Percentiles rank a stretch among this genome's conserved stretches.
Conservation (phyloP, 2,797 vertebrate species). For the Anguilla marmorata region DNA sequence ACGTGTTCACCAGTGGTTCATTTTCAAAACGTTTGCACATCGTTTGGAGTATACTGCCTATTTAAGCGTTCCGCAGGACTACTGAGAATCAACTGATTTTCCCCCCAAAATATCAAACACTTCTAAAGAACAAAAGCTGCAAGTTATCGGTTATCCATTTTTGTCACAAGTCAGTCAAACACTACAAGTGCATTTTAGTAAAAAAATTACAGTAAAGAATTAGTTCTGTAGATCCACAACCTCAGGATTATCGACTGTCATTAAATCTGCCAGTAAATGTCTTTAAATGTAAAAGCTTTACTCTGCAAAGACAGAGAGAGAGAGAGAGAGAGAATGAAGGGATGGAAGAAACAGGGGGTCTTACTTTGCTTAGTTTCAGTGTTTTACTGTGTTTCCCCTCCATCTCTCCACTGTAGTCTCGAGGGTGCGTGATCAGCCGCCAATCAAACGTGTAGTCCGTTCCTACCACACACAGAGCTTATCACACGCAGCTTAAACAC, state of each 20-base stretch:
- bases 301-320: slow-evolving; percentile 51
- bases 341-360: not conserved
- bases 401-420: slow-evolving; percentile 93
- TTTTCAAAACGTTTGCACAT: no score
- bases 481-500: not conserved
- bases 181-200: not conserved
- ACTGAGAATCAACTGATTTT: not conserved
- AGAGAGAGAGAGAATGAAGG: not conserved
- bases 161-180: not conserved
- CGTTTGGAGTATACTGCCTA: no score
- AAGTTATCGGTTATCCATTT: not conserved
- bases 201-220: not conserved
- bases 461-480: slow-evolving; percentile 63
- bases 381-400: slow-evolving; percentile 82
- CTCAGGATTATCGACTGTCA: not conserved
- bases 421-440: slow-evolving; percentile 90
- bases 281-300: not conserved
- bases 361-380: slow-evolving; percentile 91
- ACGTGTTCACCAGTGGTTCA: no score
- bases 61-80: not conserved
- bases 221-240: not conserved
- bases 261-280: not conserved
- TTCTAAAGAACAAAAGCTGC: not conserved
- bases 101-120: not conserved
- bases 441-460: slow-evolving; percentile 86